Conservation (phyloP, 1,140 invertebrate genomes). For the Drosophila miranda region DNA sequence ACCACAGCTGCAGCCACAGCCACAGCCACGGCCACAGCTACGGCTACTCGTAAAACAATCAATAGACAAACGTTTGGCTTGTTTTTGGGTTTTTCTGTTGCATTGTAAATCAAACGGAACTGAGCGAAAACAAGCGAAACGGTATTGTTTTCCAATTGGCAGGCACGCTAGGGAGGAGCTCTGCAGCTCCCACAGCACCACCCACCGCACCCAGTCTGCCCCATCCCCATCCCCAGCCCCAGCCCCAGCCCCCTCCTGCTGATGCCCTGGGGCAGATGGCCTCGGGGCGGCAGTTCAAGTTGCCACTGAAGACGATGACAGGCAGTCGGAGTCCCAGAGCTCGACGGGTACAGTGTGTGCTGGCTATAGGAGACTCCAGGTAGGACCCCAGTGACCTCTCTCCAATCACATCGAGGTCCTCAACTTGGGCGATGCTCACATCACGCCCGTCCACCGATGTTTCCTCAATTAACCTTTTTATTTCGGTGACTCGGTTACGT, state of each 20-base stretch:
- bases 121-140: constrained; percentile 73
- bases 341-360: constrained; percentile 28
- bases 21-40: constrained; percentile 53
- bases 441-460: constrained; percentile 72
- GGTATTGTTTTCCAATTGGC: constrained; percentile 78
- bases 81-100: constrained; percentile 50
- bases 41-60: constrained; percentile 58
- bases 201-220: background rate
- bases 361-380: constrained; percentile 33
- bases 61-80: constrained; percentile 65
- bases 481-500: constrained; percentile 50
- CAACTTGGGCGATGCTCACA: constrained; percentile 73
- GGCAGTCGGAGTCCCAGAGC: constrained; percentile 29
- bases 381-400: constrained; percentile 61
- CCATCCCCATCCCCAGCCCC: background rate
- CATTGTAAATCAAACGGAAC: constrained; percentile 80
- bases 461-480: constrained; percentile 79
- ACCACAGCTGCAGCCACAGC: background rate
- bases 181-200: constrained; percentile 12
- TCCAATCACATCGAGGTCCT: constrained; percentile 72
- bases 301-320: constrained; percentile 72
- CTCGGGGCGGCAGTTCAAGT: constrained; percentile 64
- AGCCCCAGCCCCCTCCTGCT: background rate
- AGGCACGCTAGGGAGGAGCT: constrained; percentile 65
- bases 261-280: constrained; percentile 56